phyloP scores from a whole-genome alignment of 2,888 invertebrate species.

The Siphlonurus alternatus region DNA sequence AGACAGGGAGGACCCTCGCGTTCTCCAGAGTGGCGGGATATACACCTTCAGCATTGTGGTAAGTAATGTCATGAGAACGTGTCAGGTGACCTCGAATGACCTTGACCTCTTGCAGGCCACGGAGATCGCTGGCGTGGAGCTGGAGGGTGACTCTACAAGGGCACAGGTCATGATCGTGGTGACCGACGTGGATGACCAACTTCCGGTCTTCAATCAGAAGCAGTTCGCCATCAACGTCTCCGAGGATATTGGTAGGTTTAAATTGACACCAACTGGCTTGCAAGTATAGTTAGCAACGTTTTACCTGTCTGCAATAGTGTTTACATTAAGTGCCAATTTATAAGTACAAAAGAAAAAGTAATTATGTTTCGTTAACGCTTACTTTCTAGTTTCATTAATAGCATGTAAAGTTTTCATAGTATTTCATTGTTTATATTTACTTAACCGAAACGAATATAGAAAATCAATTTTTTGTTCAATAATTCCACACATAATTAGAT shows the following conservation, averaged over 20 bases:
- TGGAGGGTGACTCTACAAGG: constrained; percentile 47
- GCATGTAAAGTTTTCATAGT: neutral
- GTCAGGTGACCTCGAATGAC: neutral
- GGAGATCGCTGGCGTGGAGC: constrained; percentile 51
- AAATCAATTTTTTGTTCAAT: neutral
- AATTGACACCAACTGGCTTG: neutral
- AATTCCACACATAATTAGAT: too few species aligned
- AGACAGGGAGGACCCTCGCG: constrained; percentile 55
- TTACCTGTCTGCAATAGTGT: too few species aligned
- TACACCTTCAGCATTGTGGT: constrained; percentile 51
- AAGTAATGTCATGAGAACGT: constrained; percentile 8
- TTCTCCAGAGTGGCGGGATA: constrained; percentile 61
- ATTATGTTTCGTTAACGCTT: too few species aligned
- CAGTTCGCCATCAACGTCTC: constrained; percentile 51
- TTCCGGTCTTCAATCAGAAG: constrained; percentile 49
- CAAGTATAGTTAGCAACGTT: too few species aligned
- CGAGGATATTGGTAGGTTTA: constrained; percentile 47
- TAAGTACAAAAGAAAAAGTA: too few species aligned
- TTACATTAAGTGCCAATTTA: too few species aligned
- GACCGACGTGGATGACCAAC: constrained; percentile 60
- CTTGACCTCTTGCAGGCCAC: constrained; percentile 34
- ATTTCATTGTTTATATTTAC: neutral
- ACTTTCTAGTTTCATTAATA: too few species aligned
- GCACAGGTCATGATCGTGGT: constrained; percentile 59
- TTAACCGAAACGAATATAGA: neutral